These are phyloP conservation scores for Eristalis arbustorum DNA, from an alignment of 2,888 invertebrate genomes.

Conservation along the genomic window DNA sequence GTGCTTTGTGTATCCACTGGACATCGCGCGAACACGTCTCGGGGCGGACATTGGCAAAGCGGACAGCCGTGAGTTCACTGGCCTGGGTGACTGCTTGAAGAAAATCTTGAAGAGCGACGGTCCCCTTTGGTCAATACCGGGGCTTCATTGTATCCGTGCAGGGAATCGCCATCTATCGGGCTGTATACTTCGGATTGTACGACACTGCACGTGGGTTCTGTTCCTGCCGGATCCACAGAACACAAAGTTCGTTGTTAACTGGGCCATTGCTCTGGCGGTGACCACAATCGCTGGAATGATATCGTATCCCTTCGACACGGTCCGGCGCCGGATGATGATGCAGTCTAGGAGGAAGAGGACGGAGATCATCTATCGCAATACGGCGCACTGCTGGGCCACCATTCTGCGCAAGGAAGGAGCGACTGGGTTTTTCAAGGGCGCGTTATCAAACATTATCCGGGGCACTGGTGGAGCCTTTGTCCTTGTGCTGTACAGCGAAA, in stretches of 20 bases:
- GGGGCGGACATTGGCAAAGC: slow-evolving; percentile 90
- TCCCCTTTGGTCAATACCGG: slow-evolving; percentile 80
- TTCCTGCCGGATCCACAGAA: slow-evolving; percentile 85
- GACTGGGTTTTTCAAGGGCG: slow-evolving; percentile 95
- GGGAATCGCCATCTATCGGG: slow-evolving; percentile 95
- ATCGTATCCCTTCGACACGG: slow-evolving; percentile 96
- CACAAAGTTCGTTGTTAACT: slow-evolving; percentile 59
- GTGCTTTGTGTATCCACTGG: slow-evolving; percentile 94
- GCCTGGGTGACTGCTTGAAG: slow-evolving; percentile 89
- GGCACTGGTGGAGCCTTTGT: slow-evolving; percentile 96
- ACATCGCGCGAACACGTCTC: slow-evolving; percentile 93
- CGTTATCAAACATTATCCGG: slow-evolving; percentile 93
- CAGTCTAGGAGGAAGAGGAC: slow-evolving; percentile 90
- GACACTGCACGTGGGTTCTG: slow-evolving; percentile 94
- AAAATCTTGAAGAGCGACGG: slow-evolving; percentile 93
- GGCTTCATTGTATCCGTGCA: slow-evolving; percentile 77
- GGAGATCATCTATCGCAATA: slow-evolving; percentile 92
- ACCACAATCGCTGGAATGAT: slow-evolving; percentile 93
- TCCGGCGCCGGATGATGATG: slow-evolving; percentile 98
- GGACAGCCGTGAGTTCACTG: slow-evolving; percentile 89
- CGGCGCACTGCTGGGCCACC: slow-evolving; percentile 92
- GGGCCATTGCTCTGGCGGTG: slow-evolving; percentile 79
- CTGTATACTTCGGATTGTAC: slow-evolving; percentile 95
- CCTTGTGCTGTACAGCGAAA: slow-evolving; percentile 84
- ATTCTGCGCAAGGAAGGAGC: slow-evolving; percentile 90